Evolutionary conservation across 2,113 vertebrate genomes (phyloP), one percentile per base, ranked within the genome.

Genomic region (Albula goreensis): DNA sequence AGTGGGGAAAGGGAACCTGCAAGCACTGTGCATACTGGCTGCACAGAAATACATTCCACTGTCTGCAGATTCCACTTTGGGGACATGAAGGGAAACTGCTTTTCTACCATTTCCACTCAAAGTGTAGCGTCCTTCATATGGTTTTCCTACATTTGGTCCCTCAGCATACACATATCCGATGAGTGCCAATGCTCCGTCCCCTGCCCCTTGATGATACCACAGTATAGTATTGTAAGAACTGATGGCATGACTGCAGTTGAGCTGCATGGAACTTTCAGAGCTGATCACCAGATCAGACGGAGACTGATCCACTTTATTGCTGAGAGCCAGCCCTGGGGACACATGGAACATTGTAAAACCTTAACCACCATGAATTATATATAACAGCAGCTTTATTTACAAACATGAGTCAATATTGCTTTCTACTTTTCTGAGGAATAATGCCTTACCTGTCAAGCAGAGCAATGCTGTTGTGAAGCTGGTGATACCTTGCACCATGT

Each of bases 151-250:
- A 0, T 25, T 60, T 83, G 13, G 3, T 2, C 0, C 2, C 2
- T 77, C 11, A 0, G 0, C 48, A 57, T 81, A 0, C 4, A 93
- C 11, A 85, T 88, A 82, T 85, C 85, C 90, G 31, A 89, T 88
- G 10, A 88, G 85, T 83, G 88, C 81, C 66, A 91, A 25, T 0
- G 84, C 82, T 4, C 82, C 77, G 2, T 89, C 83, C 52, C 50
- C 81, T 17, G 15, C 22, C 19, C 51, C 5, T n/a, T 82, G 83
- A 13, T 91, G 84, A 85, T 88, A 91, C 89, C 88, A 92, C 63
- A 86, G 12, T 25, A 90, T 90, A 4, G 48, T 48, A 0, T 13
- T 0, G 57, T 87, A 89, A 49, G 31, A 77, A 9, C 11, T 8
- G 82, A 85, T 84, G 4, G 41, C 60, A 51, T 91, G 88, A 50